These are phyloP conservation scores for Paragorgia papillata DNA, from an alignment of 92 coral and sea anemone genomes.

Conservation along the genomic window DNA sequence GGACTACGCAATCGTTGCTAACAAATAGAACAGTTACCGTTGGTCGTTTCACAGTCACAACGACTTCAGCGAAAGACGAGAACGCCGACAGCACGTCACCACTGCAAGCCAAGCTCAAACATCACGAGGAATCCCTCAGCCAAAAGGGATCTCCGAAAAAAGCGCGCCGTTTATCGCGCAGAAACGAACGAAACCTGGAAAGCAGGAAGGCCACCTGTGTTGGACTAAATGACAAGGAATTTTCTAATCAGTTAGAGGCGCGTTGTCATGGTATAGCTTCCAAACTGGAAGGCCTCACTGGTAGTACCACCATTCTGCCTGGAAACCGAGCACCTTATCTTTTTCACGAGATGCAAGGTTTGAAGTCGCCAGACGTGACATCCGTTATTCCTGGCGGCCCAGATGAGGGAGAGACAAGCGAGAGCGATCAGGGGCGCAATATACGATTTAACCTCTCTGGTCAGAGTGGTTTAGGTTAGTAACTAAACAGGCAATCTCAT, in stretches of 20 bases:
- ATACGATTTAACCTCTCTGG: conserved; percentile 27
- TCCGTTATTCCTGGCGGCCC: too few species aligned
- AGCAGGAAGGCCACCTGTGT: background rate
- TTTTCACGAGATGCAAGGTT: background rate
- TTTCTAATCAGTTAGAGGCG: conserved; percentile 31
- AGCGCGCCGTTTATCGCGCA: background rate
- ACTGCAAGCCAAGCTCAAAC: background rate
- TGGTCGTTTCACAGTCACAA: conserved; percentile 96
- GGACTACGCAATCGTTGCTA: conserved; percentile 88
- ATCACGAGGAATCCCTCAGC: background rate
- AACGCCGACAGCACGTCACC: conserved; percentile 4
- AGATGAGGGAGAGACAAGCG: background rate
- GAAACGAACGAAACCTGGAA: background rate
- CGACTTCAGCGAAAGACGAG: conserved; percentile 43
- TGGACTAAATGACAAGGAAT: conserved; percentile 22
- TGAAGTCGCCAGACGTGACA: background rate
- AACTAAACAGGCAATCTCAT: too few species aligned
- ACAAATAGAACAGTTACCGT: conserved; percentile 80
- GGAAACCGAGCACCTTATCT: conserved; percentile 39
- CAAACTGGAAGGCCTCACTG: conserved; percentile 69
- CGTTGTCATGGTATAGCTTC: conserved; percentile 71
- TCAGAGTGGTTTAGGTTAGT: background rate
- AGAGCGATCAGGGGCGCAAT: background rate
- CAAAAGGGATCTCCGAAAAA: conserved; percentile 18
- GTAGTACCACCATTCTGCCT: conserved; percentile 76